Conservation (phyloP, 2,797 vertebrate genomes). For the Lophotriccus pileatus region DNA sequence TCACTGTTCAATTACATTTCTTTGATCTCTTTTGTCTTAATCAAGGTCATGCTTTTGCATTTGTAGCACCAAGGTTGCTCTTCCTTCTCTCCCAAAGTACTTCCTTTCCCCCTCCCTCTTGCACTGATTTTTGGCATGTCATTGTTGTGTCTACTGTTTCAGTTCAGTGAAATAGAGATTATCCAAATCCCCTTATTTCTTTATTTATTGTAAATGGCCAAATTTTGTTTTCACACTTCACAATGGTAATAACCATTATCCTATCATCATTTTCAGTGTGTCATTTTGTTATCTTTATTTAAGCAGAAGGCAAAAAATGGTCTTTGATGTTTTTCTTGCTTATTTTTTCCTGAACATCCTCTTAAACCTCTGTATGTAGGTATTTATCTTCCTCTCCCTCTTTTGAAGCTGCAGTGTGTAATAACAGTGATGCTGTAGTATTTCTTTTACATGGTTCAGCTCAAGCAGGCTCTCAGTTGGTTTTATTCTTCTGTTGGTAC, state of each 20-base stretch:
- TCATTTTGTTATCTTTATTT: neutral
- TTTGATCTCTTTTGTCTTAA: neutral
- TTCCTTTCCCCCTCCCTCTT: neutral
- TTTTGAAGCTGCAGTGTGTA: neutral
- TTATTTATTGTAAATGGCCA: neutral
- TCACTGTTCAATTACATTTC: neutral
- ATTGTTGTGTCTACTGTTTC: neutral
- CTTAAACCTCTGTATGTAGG: neutral
- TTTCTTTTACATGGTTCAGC: neutral
- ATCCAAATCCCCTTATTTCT: neutral
- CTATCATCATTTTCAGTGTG: neutral
- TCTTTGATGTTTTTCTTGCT: neutral
- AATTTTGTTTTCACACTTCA: neutral
- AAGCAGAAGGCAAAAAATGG: neutral
- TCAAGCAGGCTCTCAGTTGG: neutral
- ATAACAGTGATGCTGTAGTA: accelerated
- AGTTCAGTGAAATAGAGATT: neutral
- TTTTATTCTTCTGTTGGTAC: neutral
- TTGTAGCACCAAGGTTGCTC: neutral
- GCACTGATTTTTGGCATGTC: neutral
- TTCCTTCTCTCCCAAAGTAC: neutral
- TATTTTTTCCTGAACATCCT: neutral
- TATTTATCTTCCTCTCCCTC: neutral
- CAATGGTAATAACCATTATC: neutral
- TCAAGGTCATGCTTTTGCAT: neutral